Evolutionary conservation across 2,113 vertebrate species (phyloP).

Genomic region (Pogonocichla stellata): DNA sequence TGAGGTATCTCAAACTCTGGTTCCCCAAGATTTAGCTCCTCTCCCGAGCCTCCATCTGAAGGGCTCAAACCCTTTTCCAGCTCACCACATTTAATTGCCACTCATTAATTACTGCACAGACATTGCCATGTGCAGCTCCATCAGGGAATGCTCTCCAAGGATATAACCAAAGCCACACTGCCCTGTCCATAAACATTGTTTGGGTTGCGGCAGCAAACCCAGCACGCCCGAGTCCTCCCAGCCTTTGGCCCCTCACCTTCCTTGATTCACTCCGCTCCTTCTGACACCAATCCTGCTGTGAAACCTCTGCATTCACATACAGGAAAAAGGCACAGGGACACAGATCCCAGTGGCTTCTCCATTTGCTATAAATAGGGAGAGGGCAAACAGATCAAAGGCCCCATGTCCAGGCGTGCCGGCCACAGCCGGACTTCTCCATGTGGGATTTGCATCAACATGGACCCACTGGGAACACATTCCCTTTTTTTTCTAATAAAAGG

Average conservation of each 20-base stretch:
- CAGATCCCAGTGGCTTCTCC: not conserved
- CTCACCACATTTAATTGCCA: not conserved
- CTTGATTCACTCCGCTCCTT: not conserved
- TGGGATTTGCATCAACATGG: not conserved
- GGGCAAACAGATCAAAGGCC: not conserved
- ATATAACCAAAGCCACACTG: fast-evolving
- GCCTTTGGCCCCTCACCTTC: not conserved
- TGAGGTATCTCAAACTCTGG: not conserved
- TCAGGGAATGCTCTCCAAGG: not conserved
- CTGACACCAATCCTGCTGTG: not conserved
- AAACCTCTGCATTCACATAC: not conserved
- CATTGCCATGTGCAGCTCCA: fast-evolving
- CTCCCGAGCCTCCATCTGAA: fast-evolving
- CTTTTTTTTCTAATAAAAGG: not conserved
- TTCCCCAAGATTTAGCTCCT: not conserved
- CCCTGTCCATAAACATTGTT: not conserved
- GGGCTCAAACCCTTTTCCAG: not conserved
- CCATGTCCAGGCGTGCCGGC: not conserved
- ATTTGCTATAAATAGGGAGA: not conserved
- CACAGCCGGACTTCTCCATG: fast-evolving
- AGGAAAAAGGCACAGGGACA: not conserved
- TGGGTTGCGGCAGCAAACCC: not conserved
- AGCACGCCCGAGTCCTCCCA: fast-evolving
- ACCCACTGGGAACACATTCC: fast-evolving
- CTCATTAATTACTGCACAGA: not conserved